Evolutionary conservation across 2,797 vertebrate genomes (phyloP).

Genomic region (Champsocephalus gunnari): DNA sequence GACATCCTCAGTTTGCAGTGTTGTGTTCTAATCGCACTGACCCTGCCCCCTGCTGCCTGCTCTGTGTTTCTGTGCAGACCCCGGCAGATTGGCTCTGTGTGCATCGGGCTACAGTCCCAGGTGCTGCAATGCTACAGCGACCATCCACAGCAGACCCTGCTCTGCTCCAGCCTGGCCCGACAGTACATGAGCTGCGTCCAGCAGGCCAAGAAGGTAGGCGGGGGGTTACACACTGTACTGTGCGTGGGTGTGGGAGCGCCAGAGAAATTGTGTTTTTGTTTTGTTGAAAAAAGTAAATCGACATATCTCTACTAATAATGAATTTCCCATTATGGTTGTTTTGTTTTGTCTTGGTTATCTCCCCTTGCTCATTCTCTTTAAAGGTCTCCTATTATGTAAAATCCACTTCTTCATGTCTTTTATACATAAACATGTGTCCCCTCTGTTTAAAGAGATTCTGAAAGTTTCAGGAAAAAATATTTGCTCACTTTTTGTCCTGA

Average conservation of each 20-base stretch:
- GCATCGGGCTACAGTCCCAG: conserved; percentile 88
- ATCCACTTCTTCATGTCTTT: no score
- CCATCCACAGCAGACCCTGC: conserved; percentile 89
- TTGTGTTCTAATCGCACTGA: conserved; percentile 20
- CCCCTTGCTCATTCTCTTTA: conserved; percentile 13
- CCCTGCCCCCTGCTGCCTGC: conserved; percentile 4
- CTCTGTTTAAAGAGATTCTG: no score
- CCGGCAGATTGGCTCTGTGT: conserved; percentile 80
- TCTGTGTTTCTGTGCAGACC: conserved; percentile 58
- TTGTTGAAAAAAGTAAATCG: no score
- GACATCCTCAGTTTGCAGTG: background rate
- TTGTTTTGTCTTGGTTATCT: background rate
- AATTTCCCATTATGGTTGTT: conserved; percentile 14
- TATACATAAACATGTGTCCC: no score
- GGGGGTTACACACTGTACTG: conserved; percentile 47
- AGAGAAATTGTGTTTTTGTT: background rate
- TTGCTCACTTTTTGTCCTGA: no score
- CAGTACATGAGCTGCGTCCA: conserved; percentile 93
- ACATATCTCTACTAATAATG: conserved; percentile 1
- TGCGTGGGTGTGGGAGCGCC: background rate
- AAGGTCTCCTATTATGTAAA: background rate
- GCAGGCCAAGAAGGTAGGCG: conserved; percentile 87
- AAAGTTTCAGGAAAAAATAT: no score
- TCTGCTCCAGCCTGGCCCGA: conserved; percentile 91
- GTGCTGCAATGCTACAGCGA: conserved; percentile 92